phyloP scores from a whole-genome alignment of 2,797 vertebrate species.

The Odontamblyopus lacepedii region DNA sequence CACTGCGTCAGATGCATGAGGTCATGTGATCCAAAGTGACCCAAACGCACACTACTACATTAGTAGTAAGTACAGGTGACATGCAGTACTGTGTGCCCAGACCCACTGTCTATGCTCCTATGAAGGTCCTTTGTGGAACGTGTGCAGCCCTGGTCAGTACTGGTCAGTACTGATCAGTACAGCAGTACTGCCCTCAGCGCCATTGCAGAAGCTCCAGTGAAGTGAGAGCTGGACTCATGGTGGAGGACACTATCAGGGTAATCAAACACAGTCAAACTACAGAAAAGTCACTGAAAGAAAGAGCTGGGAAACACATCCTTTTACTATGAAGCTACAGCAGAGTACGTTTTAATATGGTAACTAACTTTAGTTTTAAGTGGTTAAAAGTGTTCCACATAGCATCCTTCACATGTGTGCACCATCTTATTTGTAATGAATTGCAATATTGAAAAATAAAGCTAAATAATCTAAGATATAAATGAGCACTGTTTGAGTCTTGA shows the following conservation, averaged over 20 bases:
- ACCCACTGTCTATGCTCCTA: constrained; percentile 4
- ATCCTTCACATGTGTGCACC: not conserved
- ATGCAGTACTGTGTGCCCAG: constrained; percentile 9
- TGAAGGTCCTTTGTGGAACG: constrained; percentile 17
- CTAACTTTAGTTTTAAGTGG: not conserved
- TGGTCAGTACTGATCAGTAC: constrained; percentile 13
- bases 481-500: not conserved
- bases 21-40: constrained; percentile 9
- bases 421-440: not conserved
- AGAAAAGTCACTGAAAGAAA: not conserved
- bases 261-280: not conserved
- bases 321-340: not conserved
- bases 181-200: not conserved
- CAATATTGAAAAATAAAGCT: not conserved
- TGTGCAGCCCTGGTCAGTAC: constrained; percentile 8
- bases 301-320: not conserved
- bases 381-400: constrained; percentile 13
- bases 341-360: not conserved
- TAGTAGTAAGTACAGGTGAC: constrained; percentile 1
- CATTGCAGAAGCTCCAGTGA: constrained; percentile 6
- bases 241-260: constrained; percentile 3
- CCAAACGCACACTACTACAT: not conserved
- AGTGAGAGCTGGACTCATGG: constrained; percentile 1
- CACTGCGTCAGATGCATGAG: constrained; percentile 8
- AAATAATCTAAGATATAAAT: no score